These are phyloP conservation scores for Pemphigus obesinymphae DNA, from an alignment of 1,140 invertebrate genomes.

Conservation along the genomic window DNA sequence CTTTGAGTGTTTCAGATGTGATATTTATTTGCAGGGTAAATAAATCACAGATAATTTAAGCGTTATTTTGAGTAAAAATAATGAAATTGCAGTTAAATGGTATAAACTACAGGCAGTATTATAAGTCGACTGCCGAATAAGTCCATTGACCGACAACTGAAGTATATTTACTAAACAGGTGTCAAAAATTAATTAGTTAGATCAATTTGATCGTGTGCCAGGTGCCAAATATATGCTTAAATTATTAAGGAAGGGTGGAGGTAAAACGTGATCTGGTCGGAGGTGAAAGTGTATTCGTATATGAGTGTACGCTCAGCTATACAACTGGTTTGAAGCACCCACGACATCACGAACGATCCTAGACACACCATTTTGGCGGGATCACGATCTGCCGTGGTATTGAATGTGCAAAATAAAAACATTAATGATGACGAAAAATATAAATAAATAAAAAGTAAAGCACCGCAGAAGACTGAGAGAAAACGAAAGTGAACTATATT, in stretches of 20 bases:
- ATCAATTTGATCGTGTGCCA: background rate
- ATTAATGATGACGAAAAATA: background rate
- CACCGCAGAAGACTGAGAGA: background rate
- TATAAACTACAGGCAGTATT: background rate
- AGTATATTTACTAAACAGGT: too few relatives aligned
- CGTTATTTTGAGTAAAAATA: slow-evolving; percentile 8
- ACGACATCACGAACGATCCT: slow-evolving; percentile 15
- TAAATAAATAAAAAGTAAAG: background rate
- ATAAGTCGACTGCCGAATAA: too few relatives aligned
- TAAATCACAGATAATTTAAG: too few relatives aligned
- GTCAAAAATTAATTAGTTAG: slow-evolving; percentile 27
- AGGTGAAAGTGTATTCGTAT: slow-evolving; percentile 36
- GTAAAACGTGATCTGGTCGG: slow-evolving; percentile 29
- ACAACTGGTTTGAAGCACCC: slow-evolving; percentile 24
- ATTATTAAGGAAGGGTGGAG: background rate
- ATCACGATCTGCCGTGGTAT: slow-evolving; percentile 8
- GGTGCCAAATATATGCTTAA: background rate
- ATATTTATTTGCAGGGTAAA: too few relatives aligned
- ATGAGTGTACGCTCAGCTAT: background rate
- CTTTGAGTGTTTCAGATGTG: too few relatives aligned
- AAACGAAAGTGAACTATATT: slow-evolving; percentile 21
- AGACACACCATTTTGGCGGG: slow-evolving; percentile 6
- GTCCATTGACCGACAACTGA: slow-evolving; percentile 1
- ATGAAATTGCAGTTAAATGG: background rate
- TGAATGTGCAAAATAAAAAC: background rate